Evolutionary conservation across 2,113 vertebrate genomes (phyloP).

Genomic region (Balaeniceps rex): DNA sequence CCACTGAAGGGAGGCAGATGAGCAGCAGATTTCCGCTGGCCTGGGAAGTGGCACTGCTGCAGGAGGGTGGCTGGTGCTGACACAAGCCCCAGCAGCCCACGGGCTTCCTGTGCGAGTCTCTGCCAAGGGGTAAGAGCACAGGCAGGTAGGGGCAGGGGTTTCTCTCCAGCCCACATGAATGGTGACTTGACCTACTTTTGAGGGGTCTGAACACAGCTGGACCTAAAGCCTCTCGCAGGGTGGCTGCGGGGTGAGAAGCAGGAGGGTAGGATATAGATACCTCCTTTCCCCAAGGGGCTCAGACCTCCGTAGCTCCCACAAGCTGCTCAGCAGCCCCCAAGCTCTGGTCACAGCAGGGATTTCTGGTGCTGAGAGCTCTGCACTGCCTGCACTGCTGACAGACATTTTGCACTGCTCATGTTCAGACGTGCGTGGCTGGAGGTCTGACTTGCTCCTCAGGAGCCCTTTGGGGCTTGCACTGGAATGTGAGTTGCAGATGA

Average conservation of each 20-base stretch:
- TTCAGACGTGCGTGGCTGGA: accelerated
- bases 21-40: background rate
- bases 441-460: background rate
- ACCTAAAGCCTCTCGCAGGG: background rate
- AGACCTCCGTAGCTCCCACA: background rate
- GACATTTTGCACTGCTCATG: background rate
- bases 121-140: background rate
- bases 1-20: background rate
- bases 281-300: background rate
- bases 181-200: background rate
- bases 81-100: background rate
- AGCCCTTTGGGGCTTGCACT: background rate
- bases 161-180: too few species aligned
- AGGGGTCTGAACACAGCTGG: background rate
- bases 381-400: background rate
- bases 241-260: background rate
- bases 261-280: background rate
- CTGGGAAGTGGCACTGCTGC: background rate
- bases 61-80: background rate
- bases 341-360: background rate
- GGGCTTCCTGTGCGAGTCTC: background rate
- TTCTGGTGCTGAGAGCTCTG: background rate
- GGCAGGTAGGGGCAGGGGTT: background rate
- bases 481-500: background rate
- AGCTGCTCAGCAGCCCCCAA: background rate